Percentiles rank a stretch among this genome's conserved stretches.
Evolutionary conservation across 2,888 invertebrate genomes (phyloP).

Genomic region (Nezara viridula): DNA sequence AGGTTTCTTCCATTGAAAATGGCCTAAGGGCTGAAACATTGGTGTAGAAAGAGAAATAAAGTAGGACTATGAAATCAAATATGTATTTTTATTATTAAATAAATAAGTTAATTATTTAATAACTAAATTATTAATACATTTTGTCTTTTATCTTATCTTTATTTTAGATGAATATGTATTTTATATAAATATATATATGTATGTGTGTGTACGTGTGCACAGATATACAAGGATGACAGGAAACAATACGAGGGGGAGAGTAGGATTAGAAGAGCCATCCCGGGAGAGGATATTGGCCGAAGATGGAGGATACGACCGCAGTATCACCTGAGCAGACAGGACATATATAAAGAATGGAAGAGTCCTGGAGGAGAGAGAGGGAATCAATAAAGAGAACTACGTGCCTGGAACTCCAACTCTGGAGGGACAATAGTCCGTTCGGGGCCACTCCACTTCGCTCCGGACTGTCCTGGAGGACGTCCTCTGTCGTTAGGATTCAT

Average conservation of each 20-base stretch:
- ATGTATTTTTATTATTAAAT: too few species aligned
- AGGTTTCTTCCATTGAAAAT: too few species aligned
- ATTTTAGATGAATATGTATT: too few species aligned
- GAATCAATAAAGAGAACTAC: constrained; percentile 27
- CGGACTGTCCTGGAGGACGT: too few species aligned
- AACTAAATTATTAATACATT: too few species aligned
- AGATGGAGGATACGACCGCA: not conserved
- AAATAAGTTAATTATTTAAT: too few species aligned
- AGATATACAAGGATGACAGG: not conserved
- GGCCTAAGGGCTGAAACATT: too few species aligned
- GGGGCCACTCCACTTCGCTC: not conserved
- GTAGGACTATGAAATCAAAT: too few species aligned
- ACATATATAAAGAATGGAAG: constrained; percentile 42
- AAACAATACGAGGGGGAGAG: not conserved
- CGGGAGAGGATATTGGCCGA: not conserved
- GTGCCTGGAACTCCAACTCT: not conserved
- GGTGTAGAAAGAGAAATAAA: too few species aligned
- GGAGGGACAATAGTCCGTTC: not conserved
- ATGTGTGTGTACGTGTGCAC: too few species aligned
- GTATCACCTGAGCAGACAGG: not conserved
- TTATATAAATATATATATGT: too few species aligned
- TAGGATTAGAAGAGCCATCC: not conserved
- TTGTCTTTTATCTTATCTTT: too few species aligned
- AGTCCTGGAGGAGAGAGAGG: not conserved
- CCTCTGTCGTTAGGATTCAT: not conserved